A percentile compares a stretch with the other conserved stretches of the same genome.
phyloP scores from a whole-genome alignment of 2,797 vertebrate genomes.

The Pelobates cultripes region DNA sequence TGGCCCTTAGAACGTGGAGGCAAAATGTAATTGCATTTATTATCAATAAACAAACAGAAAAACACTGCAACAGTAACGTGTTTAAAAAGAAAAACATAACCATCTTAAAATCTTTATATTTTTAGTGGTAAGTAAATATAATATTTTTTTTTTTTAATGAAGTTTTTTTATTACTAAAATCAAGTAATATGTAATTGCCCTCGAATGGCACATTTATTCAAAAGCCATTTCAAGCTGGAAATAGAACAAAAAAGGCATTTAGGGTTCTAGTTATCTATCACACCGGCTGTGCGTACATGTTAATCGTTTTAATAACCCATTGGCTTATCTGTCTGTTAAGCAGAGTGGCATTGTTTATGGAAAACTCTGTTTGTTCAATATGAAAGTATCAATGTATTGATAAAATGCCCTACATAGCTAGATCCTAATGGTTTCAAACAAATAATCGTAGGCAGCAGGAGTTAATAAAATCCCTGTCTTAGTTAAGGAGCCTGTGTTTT shows the following conservation, averaged over 20 bases:
- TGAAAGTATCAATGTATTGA: conserved; percentile 26
- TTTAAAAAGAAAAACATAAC: too few species aligned
- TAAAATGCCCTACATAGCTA: conserved; percentile 6
- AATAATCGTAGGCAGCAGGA: conserved; percentile 27
- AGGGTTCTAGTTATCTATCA: conserved; percentile 1
- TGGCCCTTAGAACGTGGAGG: too few species aligned
- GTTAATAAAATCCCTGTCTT: conserved; percentile 44
- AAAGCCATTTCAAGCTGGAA: background rate
- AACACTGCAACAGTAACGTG: too few species aligned
- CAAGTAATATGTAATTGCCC: too few species aligned
- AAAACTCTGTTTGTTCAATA: conserved; percentile 31
- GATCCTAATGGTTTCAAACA: conserved; percentile 42
- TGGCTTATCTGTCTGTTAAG: conserved; percentile 22
- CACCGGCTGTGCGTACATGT: conserved; percentile 7
- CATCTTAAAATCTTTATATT: too few species aligned
- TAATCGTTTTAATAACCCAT: conserved; percentile 40
- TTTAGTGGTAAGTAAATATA: too few species aligned
- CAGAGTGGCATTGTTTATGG: conserved; percentile 32
- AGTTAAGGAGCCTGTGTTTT: conserved; percentile 9
- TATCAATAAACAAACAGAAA: too few species aligned
- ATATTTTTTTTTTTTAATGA: too few species aligned
- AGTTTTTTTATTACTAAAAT: too few species aligned
- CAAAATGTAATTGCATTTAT: too few species aligned
- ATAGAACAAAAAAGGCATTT: background rate
- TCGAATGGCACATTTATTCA: background rate